Conservation (phyloP, 2,113 vertebrate genomes). For the Odocoileus hemionus region DNA sequence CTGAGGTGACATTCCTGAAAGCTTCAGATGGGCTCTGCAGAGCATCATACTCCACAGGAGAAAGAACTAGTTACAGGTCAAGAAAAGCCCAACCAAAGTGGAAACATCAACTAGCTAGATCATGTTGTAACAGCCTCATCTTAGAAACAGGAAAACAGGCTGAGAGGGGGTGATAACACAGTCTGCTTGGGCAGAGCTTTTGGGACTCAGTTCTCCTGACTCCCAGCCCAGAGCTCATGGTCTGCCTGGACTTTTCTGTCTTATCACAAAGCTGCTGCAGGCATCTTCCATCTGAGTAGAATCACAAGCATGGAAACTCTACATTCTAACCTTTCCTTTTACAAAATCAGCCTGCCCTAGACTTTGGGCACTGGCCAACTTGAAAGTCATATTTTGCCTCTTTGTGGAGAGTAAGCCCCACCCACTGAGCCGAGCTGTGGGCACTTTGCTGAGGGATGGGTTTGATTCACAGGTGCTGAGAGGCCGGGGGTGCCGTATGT, state of each 20-base stretch:
- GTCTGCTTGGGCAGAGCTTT: background rate
- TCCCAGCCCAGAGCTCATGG: background rate
- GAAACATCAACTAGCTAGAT: background rate
- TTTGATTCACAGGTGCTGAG: background rate
- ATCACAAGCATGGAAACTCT: background rate
- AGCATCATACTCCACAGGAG: conserved; percentile 83
- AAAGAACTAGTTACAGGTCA: conserved; percentile 86
- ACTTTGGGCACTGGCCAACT: background rate
- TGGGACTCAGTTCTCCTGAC: background rate
- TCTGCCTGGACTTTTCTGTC: background rate
- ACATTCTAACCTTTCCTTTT: background rate
- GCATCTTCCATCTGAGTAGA: background rate
- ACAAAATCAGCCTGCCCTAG: background rate
- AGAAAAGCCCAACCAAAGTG: conserved; percentile 56
- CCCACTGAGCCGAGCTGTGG: background rate
- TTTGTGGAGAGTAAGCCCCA: background rate
- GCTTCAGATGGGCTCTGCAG: conserved; percentile 81
- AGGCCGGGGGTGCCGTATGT: background rate
- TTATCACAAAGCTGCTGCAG: background rate
- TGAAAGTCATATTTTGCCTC: background rate
- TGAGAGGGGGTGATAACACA: background rate
- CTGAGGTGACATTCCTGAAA: conserved; percentile 80
- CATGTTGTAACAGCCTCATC: background rate
- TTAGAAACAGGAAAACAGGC: background rate
- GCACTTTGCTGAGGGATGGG: background rate